A percentile compares a stretch with the other conserved stretches of the same genome.
phyloP scores from a whole-genome alignment of 2,797 vertebrate species.

The Sebastes wilsoni region DNA sequence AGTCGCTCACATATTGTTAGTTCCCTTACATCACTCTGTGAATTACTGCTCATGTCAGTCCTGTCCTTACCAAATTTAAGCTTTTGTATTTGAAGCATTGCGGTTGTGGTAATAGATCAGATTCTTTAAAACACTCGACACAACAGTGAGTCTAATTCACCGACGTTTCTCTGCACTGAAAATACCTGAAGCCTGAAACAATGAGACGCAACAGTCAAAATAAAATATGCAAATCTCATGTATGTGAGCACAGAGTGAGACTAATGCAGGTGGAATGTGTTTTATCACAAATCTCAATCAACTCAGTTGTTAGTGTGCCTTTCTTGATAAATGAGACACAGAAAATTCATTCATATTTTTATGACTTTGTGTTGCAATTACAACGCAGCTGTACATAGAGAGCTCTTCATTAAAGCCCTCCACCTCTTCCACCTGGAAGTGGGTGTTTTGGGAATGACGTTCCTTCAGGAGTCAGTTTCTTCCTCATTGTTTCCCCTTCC shows the following conservation, averaged over 20 bases:
- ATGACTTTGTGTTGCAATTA: slow-evolving; percentile 4
- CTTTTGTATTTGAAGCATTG: slow-evolving; percentile 32
- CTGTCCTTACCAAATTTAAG: slow-evolving; percentile 11
- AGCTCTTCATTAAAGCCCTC: slow-evolving; percentile 27
- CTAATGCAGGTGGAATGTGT: slow-evolving; percentile 29
- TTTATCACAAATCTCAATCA: slow-evolving; percentile 36
- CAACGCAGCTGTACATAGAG: slow-evolving; percentile 2
- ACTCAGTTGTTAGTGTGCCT: background rate
- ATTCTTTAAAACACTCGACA: background rate
- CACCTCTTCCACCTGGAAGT: slow-evolving; percentile 7
- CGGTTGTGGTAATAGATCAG: slow-evolving; percentile 17
- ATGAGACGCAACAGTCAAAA: background rate
- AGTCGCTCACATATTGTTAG: slow-evolving; percentile 25
- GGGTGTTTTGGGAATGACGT: background rate
- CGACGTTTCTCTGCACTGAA: slow-evolving; percentile 10
- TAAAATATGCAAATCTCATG: background rate
- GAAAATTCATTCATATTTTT: slow-evolving; percentile 26
- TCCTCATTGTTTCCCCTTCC: slow-evolving; percentile 13
- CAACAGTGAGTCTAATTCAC: background rate
- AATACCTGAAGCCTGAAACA: background rate
- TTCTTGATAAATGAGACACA: slow-evolving; percentile 31
- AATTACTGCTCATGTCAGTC: slow-evolving; percentile 45
- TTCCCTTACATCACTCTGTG: slow-evolving; percentile 28
- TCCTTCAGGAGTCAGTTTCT: background rate
- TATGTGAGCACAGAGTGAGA: slow-evolving; percentile 1